Conservation (phyloP, 2,888 invertebrate genomes). For the Cordilura impudica region DNA sequence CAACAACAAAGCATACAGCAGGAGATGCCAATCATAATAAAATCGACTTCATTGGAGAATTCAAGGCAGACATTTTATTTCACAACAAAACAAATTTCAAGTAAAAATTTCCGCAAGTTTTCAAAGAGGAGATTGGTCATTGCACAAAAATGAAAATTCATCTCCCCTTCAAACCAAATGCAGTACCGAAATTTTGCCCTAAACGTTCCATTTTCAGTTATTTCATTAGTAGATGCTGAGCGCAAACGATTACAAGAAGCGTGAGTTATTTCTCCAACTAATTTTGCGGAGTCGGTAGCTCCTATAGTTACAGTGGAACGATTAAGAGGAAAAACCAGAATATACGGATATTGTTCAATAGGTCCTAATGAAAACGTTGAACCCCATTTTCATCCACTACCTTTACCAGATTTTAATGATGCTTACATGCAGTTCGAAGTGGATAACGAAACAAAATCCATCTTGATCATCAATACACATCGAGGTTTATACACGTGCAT, state of each 20-base stretch:
- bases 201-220: too few species aligned
- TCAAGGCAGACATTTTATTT: not conserved
- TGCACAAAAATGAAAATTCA: slow-evolving; percentile 60
- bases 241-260: slow-evolving; percentile 54
- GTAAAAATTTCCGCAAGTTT: slow-evolving; percentile 25
- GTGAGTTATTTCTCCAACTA: slow-evolving; percentile 57
- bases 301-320: slow-evolving; percentile 55
- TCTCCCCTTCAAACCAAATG: slow-evolving; percentile 51
- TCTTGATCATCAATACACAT: too few species aligned
- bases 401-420: slow-evolving; percentile 62
- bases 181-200: slow-evolving; percentile 44
- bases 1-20: slow-evolving; percentile 18
- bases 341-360: too few species aligned
- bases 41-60: slow-evolving; percentile 23
- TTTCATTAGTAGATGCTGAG: too few species aligned
- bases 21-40: slow-evolving; percentile 46
- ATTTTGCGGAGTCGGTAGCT: slow-evolving; percentile 63
- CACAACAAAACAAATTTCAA: not conserved
- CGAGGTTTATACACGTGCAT: too few species aligned
- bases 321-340: too few species aligned
- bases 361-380: too few species aligned
- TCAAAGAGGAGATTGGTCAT: slow-evolving; percentile 42
- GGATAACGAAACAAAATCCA: too few species aligned
- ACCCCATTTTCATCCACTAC: too few species aligned
- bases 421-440: slow-evolving; percentile 64